phyloP scores from a whole-genome alignment of 2,797 vertebrate species.

The Tadarida brasiliensis region DNA sequence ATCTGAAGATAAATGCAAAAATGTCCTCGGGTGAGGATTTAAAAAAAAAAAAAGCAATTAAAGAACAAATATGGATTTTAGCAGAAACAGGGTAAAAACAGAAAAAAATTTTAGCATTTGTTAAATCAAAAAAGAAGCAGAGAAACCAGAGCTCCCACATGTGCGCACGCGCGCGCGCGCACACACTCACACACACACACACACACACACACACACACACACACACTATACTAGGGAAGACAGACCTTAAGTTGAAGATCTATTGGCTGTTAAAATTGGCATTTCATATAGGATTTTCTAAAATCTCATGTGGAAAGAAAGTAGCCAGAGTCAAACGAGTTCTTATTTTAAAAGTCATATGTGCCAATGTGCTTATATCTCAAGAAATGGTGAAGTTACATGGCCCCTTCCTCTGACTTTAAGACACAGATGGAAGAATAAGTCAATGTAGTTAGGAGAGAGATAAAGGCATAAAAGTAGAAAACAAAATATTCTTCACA shows the following conservation, averaged over 20 bases:
- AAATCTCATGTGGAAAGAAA: constrained; percentile 11
- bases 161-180: no score
- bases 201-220: neutral
- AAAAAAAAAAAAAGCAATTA: constrained; percentile 39
- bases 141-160: neutral
- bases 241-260: neutral
- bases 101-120: constrained; percentile 36
- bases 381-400: constrained; percentile 46
- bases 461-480: neutral
- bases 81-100: neutral
- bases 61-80: constrained; percentile 30
- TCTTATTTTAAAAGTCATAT: constrained; percentile 53
- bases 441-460: neutral
- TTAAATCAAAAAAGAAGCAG: constrained; percentile 48
- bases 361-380: neutral
- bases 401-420: neutral
- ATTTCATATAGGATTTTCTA: constrained; percentile 10
- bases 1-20: no score
- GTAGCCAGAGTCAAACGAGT: neutral
- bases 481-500: constrained; percentile 53
- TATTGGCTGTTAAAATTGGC: neutral
- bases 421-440: constrained; percentile 27
- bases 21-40: no score
- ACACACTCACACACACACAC: neutral
- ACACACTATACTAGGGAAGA: neutral